A percentile compares a stretch with the other conserved stretches of the same genome.
Evolutionary conservation across 2,797 vertebrate genomes (phyloP).

Genomic region (Fistularia tabacaria): DNA sequence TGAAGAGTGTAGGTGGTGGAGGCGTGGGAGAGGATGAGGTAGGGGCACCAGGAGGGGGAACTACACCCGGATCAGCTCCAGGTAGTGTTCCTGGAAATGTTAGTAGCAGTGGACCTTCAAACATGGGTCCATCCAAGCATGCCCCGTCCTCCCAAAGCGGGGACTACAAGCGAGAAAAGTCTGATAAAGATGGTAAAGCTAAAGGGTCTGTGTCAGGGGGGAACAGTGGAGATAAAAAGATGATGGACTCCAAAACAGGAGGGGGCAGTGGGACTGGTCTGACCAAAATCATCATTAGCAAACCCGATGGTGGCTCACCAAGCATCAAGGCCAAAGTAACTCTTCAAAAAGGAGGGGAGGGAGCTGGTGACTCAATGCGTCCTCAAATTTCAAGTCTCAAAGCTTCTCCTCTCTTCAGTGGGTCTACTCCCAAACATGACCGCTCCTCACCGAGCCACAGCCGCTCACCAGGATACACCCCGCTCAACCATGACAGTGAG

Average conservation of each 20-base stretch:
- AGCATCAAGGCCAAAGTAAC: slow-evolving; percentile 98
- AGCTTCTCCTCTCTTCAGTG: slow-evolving; percentile 94
- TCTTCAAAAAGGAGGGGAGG: slow-evolving; percentile 90
- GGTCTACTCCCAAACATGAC: slow-evolving; percentile 96
- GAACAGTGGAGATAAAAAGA: slow-evolving; percentile 87
- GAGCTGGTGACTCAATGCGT: slow-evolving; percentile 84
- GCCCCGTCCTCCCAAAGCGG: slow-evolving; percentile 79
- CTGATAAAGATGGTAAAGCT: slow-evolving; percentile 91
- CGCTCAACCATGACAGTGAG: slow-evolving; percentile 94
- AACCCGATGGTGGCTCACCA: slow-evolving; percentile 94
- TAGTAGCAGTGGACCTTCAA: slow-evolving; percentile 66
- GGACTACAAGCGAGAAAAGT: slow-evolving; percentile 94
- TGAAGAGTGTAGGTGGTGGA: slow-evolving; percentile 94
- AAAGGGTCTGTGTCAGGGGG: slow-evolving; percentile 87
- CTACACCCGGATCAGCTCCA: slow-evolving; percentile 65
- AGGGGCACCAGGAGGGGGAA: slow-evolving; percentile 73
- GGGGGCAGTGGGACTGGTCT: slow-evolving; percentile 85
- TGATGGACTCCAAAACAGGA: slow-evolving; percentile 84
- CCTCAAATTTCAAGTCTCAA: slow-evolving; percentile 90
- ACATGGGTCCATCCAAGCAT: slow-evolving; percentile 82
- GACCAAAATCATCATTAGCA: slow-evolving; percentile 98
- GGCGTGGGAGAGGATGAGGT: slow-evolving; percentile 89
- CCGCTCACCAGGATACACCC: slow-evolving; percentile 94
- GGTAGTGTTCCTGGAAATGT: slow-evolving; percentile 72
- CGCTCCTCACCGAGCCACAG: slow-evolving; percentile 96